Evolutionary conservation across 2,888 invertebrate genomes (phyloP), one percentile per base, ranked within the genome.

Genomic region (Tetanocera ferruginea): DNA sequence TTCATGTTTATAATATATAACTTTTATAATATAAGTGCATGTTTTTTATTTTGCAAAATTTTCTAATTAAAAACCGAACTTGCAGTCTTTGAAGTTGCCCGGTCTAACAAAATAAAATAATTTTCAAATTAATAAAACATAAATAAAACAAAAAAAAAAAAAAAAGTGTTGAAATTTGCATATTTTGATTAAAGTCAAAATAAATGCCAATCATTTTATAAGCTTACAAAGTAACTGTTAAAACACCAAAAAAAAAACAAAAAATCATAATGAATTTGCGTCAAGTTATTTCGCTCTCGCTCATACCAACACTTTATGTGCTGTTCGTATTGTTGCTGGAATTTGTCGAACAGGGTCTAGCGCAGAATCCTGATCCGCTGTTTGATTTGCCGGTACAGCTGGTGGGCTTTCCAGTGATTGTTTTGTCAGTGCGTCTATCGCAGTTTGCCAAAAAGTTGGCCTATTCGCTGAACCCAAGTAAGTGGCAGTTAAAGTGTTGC

Each of bases 321-420:
- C 78, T 89, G 73, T 82, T 89, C 64, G 84, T 88, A 43, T 81
- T 89, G 64, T 81, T 89, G 77, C 80, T 85, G 79, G 87, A 88
- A 23, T 84, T 85, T 71, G 84, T 86, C 75, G 89, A 88, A 70
- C 83, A 86, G 75, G 85, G 85, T n/a, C 67, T 85, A 73, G 87
- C 88, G 9, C 88, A 89, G 77, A 86, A 85, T 80, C 87, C 91
- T 60, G 92, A 93, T 83, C 92, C 93, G 17, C 85, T 92, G 0
- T 94, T 95, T 85, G 94, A 96, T 85, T 88, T 96, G 76, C 96
- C 96, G 14, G 95, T 96, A n/a, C 95, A 96, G 86, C 90, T 96
- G 76, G 91, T 96, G 55, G 96, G 96, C 34, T 96, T 96, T 86
- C 96, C 96, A 0, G 93, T 95, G 79, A 96, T 96, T 83, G 93